Percentiles rank a stretch among this genome's conserved stretches.
Evolutionary conservation across 2,113 vertebrate species (phyloP).

Genomic region (Tetrax tetrax): DNA sequence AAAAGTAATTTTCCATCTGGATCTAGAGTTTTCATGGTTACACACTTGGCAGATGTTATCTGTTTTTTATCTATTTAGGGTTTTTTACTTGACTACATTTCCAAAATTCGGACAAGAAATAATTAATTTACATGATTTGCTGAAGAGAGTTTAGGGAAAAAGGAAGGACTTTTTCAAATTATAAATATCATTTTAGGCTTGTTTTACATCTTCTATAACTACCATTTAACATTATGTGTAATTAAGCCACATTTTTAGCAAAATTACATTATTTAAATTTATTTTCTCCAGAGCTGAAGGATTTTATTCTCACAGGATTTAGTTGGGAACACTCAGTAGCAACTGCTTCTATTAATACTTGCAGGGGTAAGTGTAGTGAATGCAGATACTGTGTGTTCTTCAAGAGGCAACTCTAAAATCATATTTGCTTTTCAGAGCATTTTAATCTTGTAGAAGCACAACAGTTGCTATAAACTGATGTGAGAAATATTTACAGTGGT

Average conservation of each 20-base stretch:
- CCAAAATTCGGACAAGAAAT: not conserved
- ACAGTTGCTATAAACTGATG: not conserved
- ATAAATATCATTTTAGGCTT: not conserved
- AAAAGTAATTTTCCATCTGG: not conserved
- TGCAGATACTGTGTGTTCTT: not conserved
- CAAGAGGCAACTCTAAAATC: not conserved
- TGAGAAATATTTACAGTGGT: not conserved
- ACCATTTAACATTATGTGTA: not conserved
- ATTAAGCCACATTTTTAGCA: not conserved
- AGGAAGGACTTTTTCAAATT: not conserved
- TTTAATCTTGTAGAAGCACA: not conserved
- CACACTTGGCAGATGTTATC: not conserved
- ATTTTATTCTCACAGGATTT: not conserved
- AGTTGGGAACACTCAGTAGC: not conserved
- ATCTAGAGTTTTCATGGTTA: not conserved
- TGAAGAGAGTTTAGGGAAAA: not conserved
- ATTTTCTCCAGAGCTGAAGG: not conserved
- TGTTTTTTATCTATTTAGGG: not conserved
- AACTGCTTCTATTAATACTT: not conserved
- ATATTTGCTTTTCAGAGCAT: not conserved
- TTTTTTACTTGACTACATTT: not conserved
- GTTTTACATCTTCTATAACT: not conserved
- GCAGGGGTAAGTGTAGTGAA: not conserved
- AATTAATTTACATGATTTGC: not conserved
- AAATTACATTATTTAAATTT: slow-evolving; percentile 6